A percentile compares a stretch with the other conserved stretches of the same genome.
phyloP scores from a whole-genome alignment of 2,113 vertebrate genomes.

The Aegypius monachus region DNA sequence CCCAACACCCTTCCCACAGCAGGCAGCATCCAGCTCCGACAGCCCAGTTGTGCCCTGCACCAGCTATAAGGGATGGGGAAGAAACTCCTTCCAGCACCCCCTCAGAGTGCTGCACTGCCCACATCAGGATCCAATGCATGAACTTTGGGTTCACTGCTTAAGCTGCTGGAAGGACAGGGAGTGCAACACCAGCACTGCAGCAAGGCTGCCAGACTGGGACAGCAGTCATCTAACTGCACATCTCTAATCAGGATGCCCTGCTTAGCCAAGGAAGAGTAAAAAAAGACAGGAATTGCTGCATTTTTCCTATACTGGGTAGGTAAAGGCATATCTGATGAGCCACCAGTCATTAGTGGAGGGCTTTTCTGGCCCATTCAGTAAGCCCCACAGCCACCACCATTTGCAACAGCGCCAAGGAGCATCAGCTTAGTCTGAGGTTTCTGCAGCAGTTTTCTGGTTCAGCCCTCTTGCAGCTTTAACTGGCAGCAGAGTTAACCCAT shows the following conservation, averaged over 20 bases:
- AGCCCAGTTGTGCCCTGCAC: not conserved
- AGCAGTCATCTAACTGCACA: not conserved
- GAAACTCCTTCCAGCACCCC: not conserved
- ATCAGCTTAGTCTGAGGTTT: not conserved
- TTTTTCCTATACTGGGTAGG: not conserved
- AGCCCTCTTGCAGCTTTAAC: not conserved
- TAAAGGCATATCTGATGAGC: not conserved
- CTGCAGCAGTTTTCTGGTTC: not conserved
- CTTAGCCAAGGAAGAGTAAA: not conserved
- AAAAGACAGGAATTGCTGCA: not conserved
- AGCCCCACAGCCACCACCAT: not conserved
- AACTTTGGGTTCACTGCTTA: not conserved
- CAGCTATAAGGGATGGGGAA: not conserved
- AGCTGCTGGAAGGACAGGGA: not conserved
- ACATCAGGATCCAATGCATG: accelerated
- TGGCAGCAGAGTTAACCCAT: not conserved
- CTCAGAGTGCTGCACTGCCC: no score
- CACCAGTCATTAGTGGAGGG: not conserved
- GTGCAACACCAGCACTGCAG: not conserved
- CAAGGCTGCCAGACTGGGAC: not conserved
- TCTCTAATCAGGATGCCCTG: not conserved
- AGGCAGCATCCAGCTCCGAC: not conserved
- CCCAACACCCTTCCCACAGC: not conserved
- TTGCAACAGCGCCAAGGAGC: not conserved
- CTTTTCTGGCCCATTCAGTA: not conserved